phyloP scores from a whole-genome alignment of 2,113 vertebrate species.

The Mungos mungo region DNA sequence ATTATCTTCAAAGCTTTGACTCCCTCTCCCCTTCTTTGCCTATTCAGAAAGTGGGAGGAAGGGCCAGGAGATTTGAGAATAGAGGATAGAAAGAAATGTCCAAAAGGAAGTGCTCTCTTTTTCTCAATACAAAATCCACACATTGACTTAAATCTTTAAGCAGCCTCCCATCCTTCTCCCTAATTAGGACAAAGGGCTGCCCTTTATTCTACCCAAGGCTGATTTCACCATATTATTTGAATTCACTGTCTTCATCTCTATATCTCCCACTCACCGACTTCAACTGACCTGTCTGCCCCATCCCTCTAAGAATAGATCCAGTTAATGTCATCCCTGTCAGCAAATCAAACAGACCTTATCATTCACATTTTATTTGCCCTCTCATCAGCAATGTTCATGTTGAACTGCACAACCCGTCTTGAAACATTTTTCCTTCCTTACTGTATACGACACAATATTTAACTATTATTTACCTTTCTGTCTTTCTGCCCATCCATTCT shows the following conservation, averaged over 20 bases:
- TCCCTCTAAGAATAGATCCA: neutral
- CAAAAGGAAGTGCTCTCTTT: neutral
- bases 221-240: neutral
- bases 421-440: neutral
- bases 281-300: neutral
- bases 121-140: neutral
- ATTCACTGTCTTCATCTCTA: neutral
- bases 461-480: neutral
- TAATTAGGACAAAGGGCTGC: neutral
- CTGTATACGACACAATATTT: neutral
- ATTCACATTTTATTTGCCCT: conserved; percentile 20
- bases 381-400: neutral
- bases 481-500: neutral
- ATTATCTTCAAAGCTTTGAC: neutral
- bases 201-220: neutral
- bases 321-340: neutral
- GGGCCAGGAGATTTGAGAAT: neutral
- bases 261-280: neutral
- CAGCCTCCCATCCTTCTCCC: neutral
- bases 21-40: neutral
- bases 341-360: neutral
- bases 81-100: neutral
- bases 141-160: neutral
- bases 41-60: neutral
- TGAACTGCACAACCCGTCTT: neutral